Evolutionary conservation across 1,140 invertebrate species (phyloP).

Genomic region (Dinoponera quadriceps): DNA sequence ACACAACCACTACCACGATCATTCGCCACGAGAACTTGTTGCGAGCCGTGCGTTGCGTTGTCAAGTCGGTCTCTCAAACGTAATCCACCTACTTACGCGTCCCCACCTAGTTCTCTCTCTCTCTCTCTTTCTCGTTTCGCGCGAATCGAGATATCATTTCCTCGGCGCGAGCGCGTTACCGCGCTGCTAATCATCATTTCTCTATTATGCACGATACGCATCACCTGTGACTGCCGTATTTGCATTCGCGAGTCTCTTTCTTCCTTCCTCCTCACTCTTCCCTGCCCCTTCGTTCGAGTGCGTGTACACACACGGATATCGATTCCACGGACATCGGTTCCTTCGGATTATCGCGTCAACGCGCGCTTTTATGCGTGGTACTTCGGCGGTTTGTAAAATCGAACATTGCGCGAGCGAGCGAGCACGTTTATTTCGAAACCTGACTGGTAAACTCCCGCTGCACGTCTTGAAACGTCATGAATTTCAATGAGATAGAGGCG

Average conservation of each 20-base stretch:
- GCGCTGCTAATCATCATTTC: conserved; percentile 59
- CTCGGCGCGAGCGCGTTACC: conserved; percentile 59
- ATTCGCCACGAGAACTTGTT: conserved; percentile 61
- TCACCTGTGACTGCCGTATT: conserved; percentile 43
- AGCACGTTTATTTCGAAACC: conserved; percentile 24
- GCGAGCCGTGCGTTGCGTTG: conserved; percentile 69
- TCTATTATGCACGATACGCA: conserved; percentile 46
- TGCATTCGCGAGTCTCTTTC: conserved; percentile 12
- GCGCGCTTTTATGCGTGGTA: conserved; percentile 35
- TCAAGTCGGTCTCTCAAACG: conserved; percentile 77
- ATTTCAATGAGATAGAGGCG: conserved; percentile 19
- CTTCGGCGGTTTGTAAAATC: not conserved
- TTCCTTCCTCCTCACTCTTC: too few species aligned
- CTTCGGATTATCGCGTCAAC: conserved; percentile 38
- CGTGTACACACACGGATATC: not conserved
- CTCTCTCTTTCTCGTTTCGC: not conserved
- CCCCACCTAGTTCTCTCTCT: conserved; percentile 12
- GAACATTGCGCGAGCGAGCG: not conserved
- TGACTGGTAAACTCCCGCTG: not conserved
- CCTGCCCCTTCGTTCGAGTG: too few species aligned
- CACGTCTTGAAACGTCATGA: conserved; percentile 18
- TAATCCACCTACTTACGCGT: conserved; percentile 77
- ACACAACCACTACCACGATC: not conserved
- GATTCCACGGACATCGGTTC: conserved; percentile 23
- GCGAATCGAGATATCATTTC: conserved; percentile 68